Base-by-base conservation (phyloP, 2,888 invertebrate species). In the Loripinus fragilis region DNA sequence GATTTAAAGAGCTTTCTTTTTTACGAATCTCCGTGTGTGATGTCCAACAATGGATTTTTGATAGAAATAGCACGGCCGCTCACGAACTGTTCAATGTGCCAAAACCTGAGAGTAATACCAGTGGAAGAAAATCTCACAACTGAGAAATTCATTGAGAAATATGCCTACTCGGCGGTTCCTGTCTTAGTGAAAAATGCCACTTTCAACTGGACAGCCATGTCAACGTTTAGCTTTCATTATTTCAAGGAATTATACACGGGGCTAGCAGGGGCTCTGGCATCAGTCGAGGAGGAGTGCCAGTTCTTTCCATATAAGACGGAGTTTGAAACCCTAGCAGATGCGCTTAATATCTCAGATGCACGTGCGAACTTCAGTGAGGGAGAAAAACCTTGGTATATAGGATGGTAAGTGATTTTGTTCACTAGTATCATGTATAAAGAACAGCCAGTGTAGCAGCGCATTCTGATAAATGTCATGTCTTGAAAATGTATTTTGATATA, bases 281-380 rank as follows among this genome's bases (percentile, higher is more conserved):
- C 84, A 1, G 82, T 82, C 0, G 90, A 90, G n/a, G 84, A 91
- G 42, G 96, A 96, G 84, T 99, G 98, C 87, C 98, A 98, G 93
- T 99, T 98, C 94, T 97, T 99, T 92, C 97, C 98, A 0, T 99
- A 99, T 93, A 91, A 97, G 93, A 98, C 98, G 0, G 97, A 97
- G 48, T 96, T 98, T 90, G 94, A 94, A 30, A 96, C 95, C 48
- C 94, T 99, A 0, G 94, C 95, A 70, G 97, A 98, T 79, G 97
- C 97, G 0, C 96, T 99, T 81, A 95, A 95, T 74, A 98, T 98
- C 97, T 95, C 95, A 25, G 94, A 94, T 17, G 95, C 95, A 5
- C 94, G 98, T 76, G 96, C 97, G 0, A 94, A 95, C 75, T 93
- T 96, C 77, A 94, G 94, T 38, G 94, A 95, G 0, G 95, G 95